Evolutionary conservation across 2,797 vertebrate genomes (phyloP), one percentile per base, ranked within the genome.

Genomic region (Acanthopagrus latus): DNA sequence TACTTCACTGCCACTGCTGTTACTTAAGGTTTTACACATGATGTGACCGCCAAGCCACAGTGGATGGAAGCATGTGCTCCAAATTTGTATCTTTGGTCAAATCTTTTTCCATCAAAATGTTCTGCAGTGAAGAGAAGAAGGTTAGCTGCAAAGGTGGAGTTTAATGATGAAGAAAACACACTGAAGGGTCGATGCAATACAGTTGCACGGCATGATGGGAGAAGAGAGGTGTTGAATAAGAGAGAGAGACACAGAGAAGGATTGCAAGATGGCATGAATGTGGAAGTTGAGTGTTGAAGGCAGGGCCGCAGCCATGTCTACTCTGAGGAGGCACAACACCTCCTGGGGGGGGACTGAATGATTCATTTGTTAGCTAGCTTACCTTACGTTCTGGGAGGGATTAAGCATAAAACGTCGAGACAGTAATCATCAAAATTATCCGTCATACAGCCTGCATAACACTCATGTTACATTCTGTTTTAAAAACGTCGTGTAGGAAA

Each of bases 1-100:
- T 85, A 9, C 74, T 29, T 72, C 8, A 82, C 68, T 71, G 59
- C 18, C 12, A 17, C 38, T 20, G 46, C 3, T 57, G 73, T 88
- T 87, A 41, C 79, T 38, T 50, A 71, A 77, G 12, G 4, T 27
- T 73, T 21, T 64, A 76, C 47, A 51, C 52, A 74, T 57, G 18
- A 65, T 21, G 16, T 41, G 14, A 8, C n/a, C 21, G 55, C 57
- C 25, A 5, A 56, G 12, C 27, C 58, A 50, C 17, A 25, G 4
- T 14, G 27, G 66, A 16, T 29, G 25, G 12, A 5, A 38, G 27
- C 20, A 4, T 25, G n/a, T 5, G 3, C n/a, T 33, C 18, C 14
- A 43, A 47, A 10, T 3, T 38, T 27, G 43, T 33, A 0, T 7
- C 17, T 50, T 21, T 6, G 0, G 43, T 43, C 4, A 29, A 29